Evolutionary conservation across 2,888 invertebrate genomes (phyloP), one percentile per base, ranked within the genome.

Genomic region (Lymantria monacha): DNA sequence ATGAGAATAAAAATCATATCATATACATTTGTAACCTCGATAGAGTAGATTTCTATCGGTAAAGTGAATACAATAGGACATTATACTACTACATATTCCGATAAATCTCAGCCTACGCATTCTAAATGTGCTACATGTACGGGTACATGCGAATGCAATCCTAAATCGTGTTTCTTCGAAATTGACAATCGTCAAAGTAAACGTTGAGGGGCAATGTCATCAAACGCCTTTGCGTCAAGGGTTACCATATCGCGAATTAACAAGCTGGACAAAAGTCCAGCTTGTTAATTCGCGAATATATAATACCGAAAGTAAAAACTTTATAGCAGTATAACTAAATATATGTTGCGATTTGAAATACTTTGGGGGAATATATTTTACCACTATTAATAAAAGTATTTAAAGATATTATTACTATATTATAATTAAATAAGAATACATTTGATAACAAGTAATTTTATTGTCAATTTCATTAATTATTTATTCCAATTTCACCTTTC

Each of bases 121-220:
- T 71, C 63, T 53, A 73, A 71, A 75, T 72, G 70, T 71, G 64
- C 64, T 66, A 38, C 12, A 62, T 72, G 22, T 22, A 68, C 61
- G 69, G 59, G 53, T 47, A 57, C 12, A 38, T 12, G 64, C 63
- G 71, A 68, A 66, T 74, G 74, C 69, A 70, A 70, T 79, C 71
- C 75, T 70, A 76, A 81, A 78, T 69, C 68, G 68, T 49, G 66
- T 69, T 83, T 83, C 81, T 74, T 66, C 72, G 81, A 83, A 82
- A 70, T 66, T 69, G 63, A 59, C 67, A 54, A 71, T 59, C 61
- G 59, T 69, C 65, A 67, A 72, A 74, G 70, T 69, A 77, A 74
- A 67, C 38, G 38, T 67, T 64, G 72, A 70, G 70, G 50, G 57
- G 69, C 71, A 69, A 69, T 78, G 75, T 78, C 76, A 76, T 74